Conservation (phyloP, 2,888 invertebrate genomes). For the Endomychus coccineus region DNA sequence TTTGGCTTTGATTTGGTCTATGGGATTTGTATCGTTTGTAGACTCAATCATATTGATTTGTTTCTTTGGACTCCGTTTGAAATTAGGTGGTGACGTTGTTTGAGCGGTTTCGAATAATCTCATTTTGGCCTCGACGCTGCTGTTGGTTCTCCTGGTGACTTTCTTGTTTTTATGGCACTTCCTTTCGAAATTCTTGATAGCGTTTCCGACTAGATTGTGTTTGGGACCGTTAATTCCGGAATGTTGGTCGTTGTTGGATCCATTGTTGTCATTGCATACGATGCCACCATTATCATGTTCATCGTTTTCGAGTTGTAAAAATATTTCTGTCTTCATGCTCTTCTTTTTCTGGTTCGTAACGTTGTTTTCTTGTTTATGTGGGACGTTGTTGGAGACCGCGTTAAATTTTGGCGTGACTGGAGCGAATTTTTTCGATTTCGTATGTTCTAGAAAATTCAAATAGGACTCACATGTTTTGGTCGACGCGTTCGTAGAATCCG, state of each 20-base stretch:
- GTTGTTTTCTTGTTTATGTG: slow-evolving; percentile 8
- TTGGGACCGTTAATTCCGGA: no score
- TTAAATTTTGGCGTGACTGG: slow-evolving; percentile 26
- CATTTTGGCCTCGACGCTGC: slow-evolving; percentile 16
- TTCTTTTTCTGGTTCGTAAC: slow-evolving; percentile 16
- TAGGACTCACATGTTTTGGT: slow-evolving; percentile 21
- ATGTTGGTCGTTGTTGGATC: slow-evolving; percentile 12
- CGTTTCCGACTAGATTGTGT: slow-evolving; percentile 19
- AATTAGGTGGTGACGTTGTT: no score
- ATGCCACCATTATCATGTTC: neutral
- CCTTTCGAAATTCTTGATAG: slow-evolving; percentile 22
- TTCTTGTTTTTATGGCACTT: no score
- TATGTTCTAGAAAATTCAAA: slow-evolving; percentile 27
- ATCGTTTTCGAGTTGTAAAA: slow-evolving; percentile 30
- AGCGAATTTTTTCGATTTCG: slow-evolving; percentile 27
- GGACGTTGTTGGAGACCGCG: slow-evolving; percentile 1
- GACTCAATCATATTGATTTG: no score
- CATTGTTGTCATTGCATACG: slow-evolving; percentile 17
- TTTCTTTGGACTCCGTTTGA: no score
- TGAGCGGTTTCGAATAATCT: slow-evolving; percentile 13
- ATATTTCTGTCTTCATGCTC: slow-evolving; percentile 33
- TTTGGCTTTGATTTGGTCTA: neutral
- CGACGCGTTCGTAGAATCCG: slow-evolving; percentile 22
- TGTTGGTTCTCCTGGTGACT: slow-evolving; percentile 19
- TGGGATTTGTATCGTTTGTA: no score